phyloP scores from a whole-genome alignment of 2,113 vertebrate species.

The Prionailurus bengalensis region DNA sequence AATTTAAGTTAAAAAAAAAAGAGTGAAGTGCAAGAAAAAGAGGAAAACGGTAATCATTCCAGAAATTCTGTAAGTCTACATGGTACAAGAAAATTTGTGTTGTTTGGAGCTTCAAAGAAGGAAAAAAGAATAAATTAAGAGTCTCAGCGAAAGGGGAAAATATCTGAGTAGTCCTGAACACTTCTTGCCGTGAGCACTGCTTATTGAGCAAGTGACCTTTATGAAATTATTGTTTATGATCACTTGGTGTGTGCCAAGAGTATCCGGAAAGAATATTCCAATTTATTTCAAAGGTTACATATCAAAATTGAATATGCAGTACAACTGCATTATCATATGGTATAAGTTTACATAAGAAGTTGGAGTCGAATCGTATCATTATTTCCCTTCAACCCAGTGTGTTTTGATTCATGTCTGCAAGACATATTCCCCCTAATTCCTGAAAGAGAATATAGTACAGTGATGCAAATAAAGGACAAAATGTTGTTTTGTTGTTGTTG shows the following conservation, averaged over 20 bases:
- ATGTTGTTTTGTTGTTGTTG: neutral
- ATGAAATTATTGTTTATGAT: conserved; percentile 90
- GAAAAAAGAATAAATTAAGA: conserved; percentile 74
- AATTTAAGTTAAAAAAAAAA: neutral
- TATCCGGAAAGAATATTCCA: conserved; percentile 89
- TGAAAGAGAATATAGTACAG: conserved; percentile 60
- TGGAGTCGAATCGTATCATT: conserved; percentile 62
- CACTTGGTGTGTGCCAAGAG: conserved; percentile 78
- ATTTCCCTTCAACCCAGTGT: conserved; percentile 72
- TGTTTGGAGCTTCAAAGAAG: conserved; percentile 63
- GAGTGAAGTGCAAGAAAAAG: conserved; percentile 14
- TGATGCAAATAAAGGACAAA: neutral
- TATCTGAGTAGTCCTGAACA: conserved; percentile 74
- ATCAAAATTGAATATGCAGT: conserved; percentile 89
- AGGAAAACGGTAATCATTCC: conserved; percentile 36
- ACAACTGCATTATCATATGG: conserved; percentile 86
- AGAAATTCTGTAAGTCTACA: neutral
- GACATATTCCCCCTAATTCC: conserved; percentile 73
- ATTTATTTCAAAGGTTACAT: conserved; percentile 93
- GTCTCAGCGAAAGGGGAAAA: conserved; percentile 27
- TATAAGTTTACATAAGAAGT: conserved; percentile 83
- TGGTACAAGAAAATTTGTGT: conserved; percentile 43
- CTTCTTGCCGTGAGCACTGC: conserved; percentile 76
- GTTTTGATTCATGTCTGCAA: conserved; percentile 67
- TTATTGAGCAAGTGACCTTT: conserved; percentile 89